Percentiles rank a stretch among this genome's conserved stretches.
phyloP scores from a whole-genome alignment of 2,113 vertebrate species.

The Arizona elegans region DNA sequence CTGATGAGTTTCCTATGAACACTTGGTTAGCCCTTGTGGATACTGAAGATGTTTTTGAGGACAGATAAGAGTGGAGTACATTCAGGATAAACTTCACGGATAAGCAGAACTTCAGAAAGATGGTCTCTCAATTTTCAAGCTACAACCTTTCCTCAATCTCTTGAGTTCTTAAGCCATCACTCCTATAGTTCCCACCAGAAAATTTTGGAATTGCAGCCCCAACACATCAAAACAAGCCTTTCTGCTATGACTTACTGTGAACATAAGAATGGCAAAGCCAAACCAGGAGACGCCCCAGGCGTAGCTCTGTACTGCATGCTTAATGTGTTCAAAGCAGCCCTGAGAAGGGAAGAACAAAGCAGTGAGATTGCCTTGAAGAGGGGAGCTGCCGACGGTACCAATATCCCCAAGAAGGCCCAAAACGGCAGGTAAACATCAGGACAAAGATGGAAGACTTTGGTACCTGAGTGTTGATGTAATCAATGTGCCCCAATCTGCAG shows the following conservation, averaged over 20 bases:
- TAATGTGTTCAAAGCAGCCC: constrained; percentile 75
- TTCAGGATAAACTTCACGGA: background rate
- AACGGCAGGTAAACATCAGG: background rate
- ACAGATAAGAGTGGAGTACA: background rate
- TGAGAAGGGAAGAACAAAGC: constrained; percentile 26
- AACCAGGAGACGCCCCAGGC: constrained; percentile 79
- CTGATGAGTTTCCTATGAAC: background rate
- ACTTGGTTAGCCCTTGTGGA: background rate
- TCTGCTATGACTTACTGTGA: constrained; percentile 61
- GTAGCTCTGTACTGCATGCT: constrained; percentile 69
- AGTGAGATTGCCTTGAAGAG: background rate
- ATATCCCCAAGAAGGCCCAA: background rate
- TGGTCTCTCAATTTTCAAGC: background rate
- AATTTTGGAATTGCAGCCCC: background rate
- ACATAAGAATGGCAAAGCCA: constrained; percentile 78
- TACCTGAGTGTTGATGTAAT: constrained; percentile 65
- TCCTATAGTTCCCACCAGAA: background rate
- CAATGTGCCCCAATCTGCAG: constrained; percentile 61
- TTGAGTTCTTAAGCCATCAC: background rate
- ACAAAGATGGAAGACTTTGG: background rate
- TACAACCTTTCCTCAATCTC: background rate
- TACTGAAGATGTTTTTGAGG: background rate
- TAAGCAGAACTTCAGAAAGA: background rate
- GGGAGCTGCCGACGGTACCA: background rate
- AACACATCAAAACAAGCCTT: background rate